Evolutionary conservation across 2,888 invertebrate genomes (phyloP).

Genomic region (Tuta absoluta): DNA sequence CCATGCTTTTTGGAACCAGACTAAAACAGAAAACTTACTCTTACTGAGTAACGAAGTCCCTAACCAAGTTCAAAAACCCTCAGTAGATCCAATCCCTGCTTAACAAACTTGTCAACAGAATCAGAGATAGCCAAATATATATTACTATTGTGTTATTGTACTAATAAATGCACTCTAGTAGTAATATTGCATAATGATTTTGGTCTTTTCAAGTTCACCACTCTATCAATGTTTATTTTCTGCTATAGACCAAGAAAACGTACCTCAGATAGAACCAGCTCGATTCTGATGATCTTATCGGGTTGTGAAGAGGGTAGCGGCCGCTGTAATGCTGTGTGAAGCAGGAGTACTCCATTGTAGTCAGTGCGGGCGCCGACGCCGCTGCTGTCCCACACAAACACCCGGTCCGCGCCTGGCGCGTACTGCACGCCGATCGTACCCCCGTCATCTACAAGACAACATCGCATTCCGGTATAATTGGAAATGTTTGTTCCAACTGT

Average conservation of each 20-base stretch:
- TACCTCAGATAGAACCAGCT: slow-evolving; percentile 93
- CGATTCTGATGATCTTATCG: slow-evolving; percentile 90
- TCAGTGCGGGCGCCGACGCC: slow-evolving; percentile 93
- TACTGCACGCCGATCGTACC: slow-evolving; percentile 87
- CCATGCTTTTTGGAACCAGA: no score
- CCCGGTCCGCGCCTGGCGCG: slow-evolving; percentile 89
- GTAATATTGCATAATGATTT: slow-evolving; percentile 19
- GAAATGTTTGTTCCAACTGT: slow-evolving; percentile 77
- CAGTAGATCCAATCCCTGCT: no score
- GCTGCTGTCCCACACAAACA: slow-evolving; percentile 91
- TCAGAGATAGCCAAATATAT: no score
- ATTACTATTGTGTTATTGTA: not conserved
- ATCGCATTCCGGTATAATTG: slow-evolving; percentile 42
- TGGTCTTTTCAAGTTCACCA: not conserved
- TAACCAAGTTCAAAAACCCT: no score
- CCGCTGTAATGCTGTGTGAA: slow-evolving; percentile 94
- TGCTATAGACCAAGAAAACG: slow-evolving; percentile 31
- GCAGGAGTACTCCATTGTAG: slow-evolving; percentile 93
- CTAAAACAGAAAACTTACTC: no score
- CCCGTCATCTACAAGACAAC: slow-evolving; percentile 79
- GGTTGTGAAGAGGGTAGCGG: slow-evolving; percentile 86
- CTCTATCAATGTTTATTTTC: not conserved
- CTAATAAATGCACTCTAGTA: not conserved
- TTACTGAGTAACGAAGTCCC: no score
- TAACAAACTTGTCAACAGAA: no score